A percentile compares a stretch with the other conserved stretches of the same genome.
Conservation (phyloP, 2,888 invertebrate genomes). For the Ormyrus pomaceus region DNA sequence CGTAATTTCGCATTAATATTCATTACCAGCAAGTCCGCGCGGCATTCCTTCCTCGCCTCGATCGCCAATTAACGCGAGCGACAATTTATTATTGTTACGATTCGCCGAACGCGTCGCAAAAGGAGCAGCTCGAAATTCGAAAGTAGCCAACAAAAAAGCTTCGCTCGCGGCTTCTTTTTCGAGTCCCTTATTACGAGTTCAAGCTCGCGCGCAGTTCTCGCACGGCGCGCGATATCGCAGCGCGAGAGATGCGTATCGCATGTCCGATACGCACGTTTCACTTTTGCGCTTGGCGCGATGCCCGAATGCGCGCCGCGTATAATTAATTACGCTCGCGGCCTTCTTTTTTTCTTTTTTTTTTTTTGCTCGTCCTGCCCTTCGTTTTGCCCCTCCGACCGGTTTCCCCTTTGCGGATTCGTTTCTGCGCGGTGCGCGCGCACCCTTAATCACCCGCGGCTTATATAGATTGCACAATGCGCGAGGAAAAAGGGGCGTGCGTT, state of each 20-base stretch:
- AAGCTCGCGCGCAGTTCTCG: no score
- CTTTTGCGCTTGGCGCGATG: slow-evolving; percentile 27
- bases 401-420: neutral
- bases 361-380: neutral
- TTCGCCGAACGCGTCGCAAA: neutral
- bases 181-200: neutral
- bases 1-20: slow-evolving; percentile 27
- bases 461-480: slow-evolving; percentile 10
- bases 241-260: slow-evolving; percentile 21
- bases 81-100: slow-evolving; percentile 19
- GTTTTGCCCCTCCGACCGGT: neutral
- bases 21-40: neutral
- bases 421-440: neutral
- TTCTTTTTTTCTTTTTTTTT: neutral
- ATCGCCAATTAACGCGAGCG: neutral
- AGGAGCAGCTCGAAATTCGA: neutral
- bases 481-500: neutral
- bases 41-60: neutral
- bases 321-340: slow-evolving; percentile 37
- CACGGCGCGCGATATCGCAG: no score
- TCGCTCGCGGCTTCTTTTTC: neutral
- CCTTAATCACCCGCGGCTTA: slow-evolving; percentile 12
- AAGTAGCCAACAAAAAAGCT: neutral
- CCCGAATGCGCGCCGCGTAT: neutral
- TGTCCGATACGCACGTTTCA: slow-evolving; percentile 35